These are phyloP conservation scores for Rosalia funebris DNA, from an alignment of 2,888 invertebrate genomes.

Conservation along the genomic window DNA sequence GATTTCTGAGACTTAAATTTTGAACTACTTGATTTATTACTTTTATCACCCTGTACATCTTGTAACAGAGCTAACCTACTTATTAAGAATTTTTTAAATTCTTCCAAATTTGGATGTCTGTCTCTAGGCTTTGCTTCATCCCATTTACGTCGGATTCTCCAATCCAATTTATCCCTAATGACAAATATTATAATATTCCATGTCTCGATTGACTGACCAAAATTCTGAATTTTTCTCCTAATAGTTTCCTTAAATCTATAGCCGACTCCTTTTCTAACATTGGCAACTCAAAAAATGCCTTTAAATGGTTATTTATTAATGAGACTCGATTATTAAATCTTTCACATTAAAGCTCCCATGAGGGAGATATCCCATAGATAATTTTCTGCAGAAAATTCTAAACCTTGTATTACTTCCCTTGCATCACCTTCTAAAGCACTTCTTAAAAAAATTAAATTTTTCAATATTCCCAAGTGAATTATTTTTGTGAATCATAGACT, in stretches of 20 bases:
- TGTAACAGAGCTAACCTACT: constrained; percentile 12
- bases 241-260: constrained; percentile 5
- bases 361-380: constrained; percentile 28
- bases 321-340: constrained; percentile 30
- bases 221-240: constrained; percentile 21
- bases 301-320: constrained; percentile 32
- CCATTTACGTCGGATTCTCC: constrained; percentile 10
- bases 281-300: constrained; percentile 29
- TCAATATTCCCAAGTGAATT: constrained; percentile 26
- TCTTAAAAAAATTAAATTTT: constrained; percentile 33
- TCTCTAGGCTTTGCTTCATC: constrained; percentile 16
- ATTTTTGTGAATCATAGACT: constrained; percentile 34
- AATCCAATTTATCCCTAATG: constrained; percentile 22
- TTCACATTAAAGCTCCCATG: constrained; percentile 34
- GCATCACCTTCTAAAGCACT: constrained; percentile 28
- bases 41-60: constrained; percentile 4
- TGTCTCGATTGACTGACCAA: constrained; percentile 29
- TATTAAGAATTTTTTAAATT: constrained; percentile 19
- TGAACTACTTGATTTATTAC: too few species aligned
- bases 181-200: constrained; percentile 39
- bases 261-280: constrained; percentile 20
- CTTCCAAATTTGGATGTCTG: neutral
- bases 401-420: constrained; percentile 25
- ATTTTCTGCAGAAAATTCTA: constrained; percentile 36
- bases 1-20: constrained; percentile 5